Conservation (phyloP, 1,140 invertebrate species). For the Lethocerus indicus region DNA sequence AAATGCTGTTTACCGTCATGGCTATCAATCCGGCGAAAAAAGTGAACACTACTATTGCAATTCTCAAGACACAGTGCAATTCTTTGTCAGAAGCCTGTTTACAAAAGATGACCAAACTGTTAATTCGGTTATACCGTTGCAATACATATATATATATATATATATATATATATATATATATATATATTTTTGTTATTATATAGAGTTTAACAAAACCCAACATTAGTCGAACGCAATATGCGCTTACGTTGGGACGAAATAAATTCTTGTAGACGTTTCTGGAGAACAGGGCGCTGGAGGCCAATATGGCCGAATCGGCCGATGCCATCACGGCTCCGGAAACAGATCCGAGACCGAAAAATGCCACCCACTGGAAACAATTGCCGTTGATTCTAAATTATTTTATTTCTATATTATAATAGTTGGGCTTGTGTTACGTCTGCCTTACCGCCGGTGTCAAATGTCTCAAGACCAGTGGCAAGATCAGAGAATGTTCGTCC, state of each 20-base stretch:
- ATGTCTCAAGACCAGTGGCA: slow-evolving; percentile 58
- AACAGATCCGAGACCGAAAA: slow-evolving; percentile 59
- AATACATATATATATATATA: neutral
- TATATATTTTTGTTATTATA: neutral
- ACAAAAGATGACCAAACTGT: slow-evolving; percentile 12
- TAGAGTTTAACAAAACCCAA: neutral
- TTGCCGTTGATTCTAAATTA: too few species aligned
- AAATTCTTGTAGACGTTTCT: slow-evolving; percentile 60
- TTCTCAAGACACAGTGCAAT: slow-evolving; percentile 55
- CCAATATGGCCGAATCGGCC: slow-evolving; percentile 58
- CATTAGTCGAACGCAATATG: neutral
- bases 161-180: neutral
- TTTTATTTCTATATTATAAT: neutral
- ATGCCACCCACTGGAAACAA: slow-evolving; percentile 30
- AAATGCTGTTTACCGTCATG: slow-evolving; percentile 54
- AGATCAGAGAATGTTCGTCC: slow-evolving; percentile 39
- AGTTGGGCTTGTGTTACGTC: neutral
- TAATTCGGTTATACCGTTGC: neutral
- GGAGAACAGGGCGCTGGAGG: slow-evolving; percentile 65
- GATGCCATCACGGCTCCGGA: slow-evolving; percentile 71
- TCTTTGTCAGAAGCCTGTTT: slow-evolving; percentile 50
- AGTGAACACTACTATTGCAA: slow-evolving; percentile 49
- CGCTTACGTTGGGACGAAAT: slow-evolving; percentile 44
- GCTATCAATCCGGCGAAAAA: slow-evolving; percentile 50
- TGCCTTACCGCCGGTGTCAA: slow-evolving; percentile 39